Base-by-base conservation (phyloP, 1,140 invertebrate genomes). In the Holcopasites calliopsidis region DNA sequence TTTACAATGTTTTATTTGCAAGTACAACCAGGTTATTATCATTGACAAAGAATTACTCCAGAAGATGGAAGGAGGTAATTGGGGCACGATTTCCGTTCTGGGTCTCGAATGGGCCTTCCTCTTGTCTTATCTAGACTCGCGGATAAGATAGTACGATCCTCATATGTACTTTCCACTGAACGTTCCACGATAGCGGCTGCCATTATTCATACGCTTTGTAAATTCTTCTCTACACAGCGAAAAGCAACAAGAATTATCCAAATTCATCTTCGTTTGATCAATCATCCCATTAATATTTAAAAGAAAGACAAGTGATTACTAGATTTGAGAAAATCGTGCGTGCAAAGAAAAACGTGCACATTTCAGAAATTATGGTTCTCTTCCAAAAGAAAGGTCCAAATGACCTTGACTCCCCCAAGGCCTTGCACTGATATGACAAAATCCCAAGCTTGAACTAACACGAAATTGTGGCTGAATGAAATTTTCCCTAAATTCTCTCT, bases 111-210 rank as follows among this genome's bases (percentile, higher is more conserved):
- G 57, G 50, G 58, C 44, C 58, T 54, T 50, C 62, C 23, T 61
- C 57, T 52, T 49, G 71, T 60, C 57, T 77, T 74, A 78, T 78
- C 76, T 74, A 52, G 21, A 35, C 44, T 18, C 42, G 18, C 3
- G 21, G 76, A 78, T 78, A 78, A 78, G 76, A 78, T 78, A 78
- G 35, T 68, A n/a, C 28, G 8, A 47, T 42, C 10, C 38, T 65
- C 61, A 13, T 77, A 57, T 72, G n/a, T n/a, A n/a, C n/a, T 58
- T 77, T 66, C 60, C 28, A 57, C 10, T 11, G 23, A 44, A 52
- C 35, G 23, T 57, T 1, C 2, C 3, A 47, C 54, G 66, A 77
- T 77, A 73, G 65, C 26, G 7, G 10, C 18, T 23, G 35, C 52
- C 52, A 31, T 58, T 60, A 76, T 52, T 52, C 40, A 35, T 26